phyloP scores from a whole-genome alignment of 2,113 vertebrate species.

The Cryptotis parvus region DNA sequence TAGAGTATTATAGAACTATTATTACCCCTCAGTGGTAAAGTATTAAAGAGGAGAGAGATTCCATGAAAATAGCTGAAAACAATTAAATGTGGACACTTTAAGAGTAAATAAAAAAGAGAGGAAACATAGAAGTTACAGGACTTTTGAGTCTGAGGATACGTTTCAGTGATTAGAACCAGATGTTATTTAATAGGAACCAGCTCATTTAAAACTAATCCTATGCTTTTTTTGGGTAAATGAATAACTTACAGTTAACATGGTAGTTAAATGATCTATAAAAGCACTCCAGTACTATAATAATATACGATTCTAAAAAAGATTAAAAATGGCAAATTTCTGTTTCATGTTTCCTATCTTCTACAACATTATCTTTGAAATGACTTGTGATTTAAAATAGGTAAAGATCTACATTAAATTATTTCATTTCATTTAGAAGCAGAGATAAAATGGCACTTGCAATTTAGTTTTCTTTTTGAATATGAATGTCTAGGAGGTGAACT shows the following conservation, averaged over 20 bases:
- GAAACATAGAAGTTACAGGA: not conserved
- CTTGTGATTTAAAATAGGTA: conserved; percentile 7
- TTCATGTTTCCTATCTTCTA: not conserved
- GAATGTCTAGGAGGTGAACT: not conserved
- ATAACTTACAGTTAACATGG: conserved; percentile 41
- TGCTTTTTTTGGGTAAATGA: not conserved
- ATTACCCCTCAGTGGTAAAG: not conserved
- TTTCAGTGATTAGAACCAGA: not conserved
- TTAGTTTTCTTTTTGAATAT: conserved; percentile 19
- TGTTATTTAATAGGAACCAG: conserved; percentile 18
- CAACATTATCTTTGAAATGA: conserved; percentile 39
- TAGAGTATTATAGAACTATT: not conserved
- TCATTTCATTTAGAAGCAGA: conserved; percentile 28
- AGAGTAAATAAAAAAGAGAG: not conserved
- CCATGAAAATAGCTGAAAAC: not conserved
- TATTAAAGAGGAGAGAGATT: not conserved
- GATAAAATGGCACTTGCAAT: not conserved
- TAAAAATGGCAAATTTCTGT: conserved; percentile 10
- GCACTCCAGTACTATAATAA: not conserved
- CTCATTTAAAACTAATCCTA: conserved; percentile 27
- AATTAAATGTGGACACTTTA: not conserved
- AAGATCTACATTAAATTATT: conserved; percentile 6
- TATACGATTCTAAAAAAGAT: conserved; percentile 19
- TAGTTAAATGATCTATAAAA: conserved; percentile 38
- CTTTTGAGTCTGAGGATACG: not conserved